Base-by-base conservation (phyloP, 2,113 vertebrate genomes). In the Coryphaenoides rupestris region DNA sequence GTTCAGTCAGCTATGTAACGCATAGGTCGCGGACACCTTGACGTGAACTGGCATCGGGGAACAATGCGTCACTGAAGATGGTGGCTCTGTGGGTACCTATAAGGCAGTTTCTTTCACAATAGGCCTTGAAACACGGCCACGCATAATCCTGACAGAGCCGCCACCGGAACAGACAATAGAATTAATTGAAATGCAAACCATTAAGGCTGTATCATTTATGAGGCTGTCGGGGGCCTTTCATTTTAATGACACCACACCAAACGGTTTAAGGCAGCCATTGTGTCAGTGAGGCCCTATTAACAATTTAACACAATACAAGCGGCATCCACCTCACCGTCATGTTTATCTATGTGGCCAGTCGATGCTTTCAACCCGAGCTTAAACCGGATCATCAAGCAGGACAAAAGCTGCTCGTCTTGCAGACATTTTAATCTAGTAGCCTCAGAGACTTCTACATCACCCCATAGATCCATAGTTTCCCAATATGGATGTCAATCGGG, bases 131-230 rank as follows among this genome's bases (percentile, higher is more conserved):
- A n/a, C 47, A 50, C 13, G 28, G 22, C 49, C 50, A 58, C 50
- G 58, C 17, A 12, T 22, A 56, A 56, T 46, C 53, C 21, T 47
- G 4, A 50, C 15, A 19, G 23, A 77, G 67, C 63, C 50, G 62
- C 45, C 56, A 60, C 60, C 24, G 7, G 9, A 58, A 7, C 33
- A 76, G 80, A 84, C 75, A 80, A 80, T 68, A 71, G 75, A 63
- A 16, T 62, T n/a, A 60, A 79, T 78, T 86, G 47, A 81, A 71
- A 84, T 83, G 80, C 69, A 77, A 85, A 79, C 63, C 72, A 67
- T 77, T 69, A 59, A 68, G 58, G 69, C 19, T 53, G 69, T 55
- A 58, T 82, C 46, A 57, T 65, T 83, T 62, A 71, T 77, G 58
- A 24, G 17, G 22, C 53, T 54, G 21, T 23, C 19, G 19, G 23